Evolutionary conservation across 2,888 invertebrate genomes (phyloP).

Genomic region (Agonopterix arenella): DNA sequence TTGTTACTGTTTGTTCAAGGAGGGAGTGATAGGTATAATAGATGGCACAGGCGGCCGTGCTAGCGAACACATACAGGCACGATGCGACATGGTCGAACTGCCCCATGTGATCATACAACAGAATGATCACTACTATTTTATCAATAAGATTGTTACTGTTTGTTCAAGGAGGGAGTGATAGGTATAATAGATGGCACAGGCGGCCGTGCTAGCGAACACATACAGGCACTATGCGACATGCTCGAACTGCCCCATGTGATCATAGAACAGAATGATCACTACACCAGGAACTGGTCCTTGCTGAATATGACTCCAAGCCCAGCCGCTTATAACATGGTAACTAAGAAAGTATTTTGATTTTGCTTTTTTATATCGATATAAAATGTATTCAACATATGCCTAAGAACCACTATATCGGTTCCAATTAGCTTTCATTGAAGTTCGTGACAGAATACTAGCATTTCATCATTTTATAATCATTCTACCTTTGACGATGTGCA

Average conservation of each 20-base stretch:
- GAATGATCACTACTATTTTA: slow-evolving; percentile 50
- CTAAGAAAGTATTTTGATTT: slow-evolving; percentile 4
- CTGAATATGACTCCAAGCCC: slow-evolving; percentile 84
- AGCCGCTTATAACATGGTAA: slow-evolving; percentile 51
- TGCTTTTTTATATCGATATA: too few species aligned
- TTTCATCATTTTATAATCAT: too few species aligned
- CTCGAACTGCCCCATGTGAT: slow-evolving; percentile 92
- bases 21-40: slow-evolving; percentile 89
- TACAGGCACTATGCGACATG: slow-evolving; percentile 89
- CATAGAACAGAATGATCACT: slow-evolving; percentile 83
- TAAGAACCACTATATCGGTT: too few species aligned
- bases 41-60: slow-evolving; percentile 86
- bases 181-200: slow-evolving; percentile 92
- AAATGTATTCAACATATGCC: too few species aligned
- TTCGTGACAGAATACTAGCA: too few species aligned
- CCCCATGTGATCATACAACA: slow-evolving; percentile 90
- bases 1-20: slow-evolving; percentile 43
- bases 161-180: slow-evolving; percentile 81
- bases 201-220: slow-evolving; percentile 82
- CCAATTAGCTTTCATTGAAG: too few species aligned
- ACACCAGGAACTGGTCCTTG: slow-evolving; percentile 60
- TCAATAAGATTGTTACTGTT: neutral
- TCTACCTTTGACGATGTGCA: too few species aligned
- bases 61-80: slow-evolving; percentile 88
- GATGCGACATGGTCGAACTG: slow-evolving; percentile 89